Evolutionary conservation across 2,113 vertebrate genomes (phyloP).

Genomic region (Limanda limanda): DNA sequence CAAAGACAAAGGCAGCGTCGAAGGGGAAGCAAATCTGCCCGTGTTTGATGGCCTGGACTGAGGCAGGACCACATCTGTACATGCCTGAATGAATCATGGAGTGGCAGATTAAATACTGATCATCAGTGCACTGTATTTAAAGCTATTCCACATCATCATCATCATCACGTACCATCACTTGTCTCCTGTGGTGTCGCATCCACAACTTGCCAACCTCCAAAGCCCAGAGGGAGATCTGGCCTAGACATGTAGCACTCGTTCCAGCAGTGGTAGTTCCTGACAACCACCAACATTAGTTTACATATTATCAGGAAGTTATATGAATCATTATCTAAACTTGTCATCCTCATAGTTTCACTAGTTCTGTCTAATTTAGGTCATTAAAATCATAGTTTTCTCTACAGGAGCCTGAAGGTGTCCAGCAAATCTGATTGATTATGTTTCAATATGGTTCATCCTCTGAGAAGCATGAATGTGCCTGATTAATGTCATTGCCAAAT

Average conservation of each 20-base stretch:
- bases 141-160: neutral
- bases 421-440: no score
- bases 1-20: constrained; percentile 92
- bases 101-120: neutral
- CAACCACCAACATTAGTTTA: neutral
- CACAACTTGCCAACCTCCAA: constrained; percentile 96
- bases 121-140: neutral
- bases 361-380: no score
- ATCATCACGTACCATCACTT: constrained; percentile 89
- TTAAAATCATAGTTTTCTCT: no score
- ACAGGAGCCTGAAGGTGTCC: no score
- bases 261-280: constrained; percentile 99
- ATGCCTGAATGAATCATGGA: constrained; percentile 81
- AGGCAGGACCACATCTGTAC: constrained; percentile 96
- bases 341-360: no score
- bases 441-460: neutral
- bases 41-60: constrained; percentile 93
- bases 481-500: neutral
- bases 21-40: constrained; percentile 93
- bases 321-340: no score
- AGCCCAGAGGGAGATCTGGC: constrained; percentile 92
- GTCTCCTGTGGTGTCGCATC: constrained; percentile 98
- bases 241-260: constrained; percentile 96
- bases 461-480: neutral
- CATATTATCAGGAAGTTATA: neutral